These are phyloP conservation scores for Gallinago media DNA, from an alignment of 2,113 vertebrate species.

Conservation along the genomic window DNA sequence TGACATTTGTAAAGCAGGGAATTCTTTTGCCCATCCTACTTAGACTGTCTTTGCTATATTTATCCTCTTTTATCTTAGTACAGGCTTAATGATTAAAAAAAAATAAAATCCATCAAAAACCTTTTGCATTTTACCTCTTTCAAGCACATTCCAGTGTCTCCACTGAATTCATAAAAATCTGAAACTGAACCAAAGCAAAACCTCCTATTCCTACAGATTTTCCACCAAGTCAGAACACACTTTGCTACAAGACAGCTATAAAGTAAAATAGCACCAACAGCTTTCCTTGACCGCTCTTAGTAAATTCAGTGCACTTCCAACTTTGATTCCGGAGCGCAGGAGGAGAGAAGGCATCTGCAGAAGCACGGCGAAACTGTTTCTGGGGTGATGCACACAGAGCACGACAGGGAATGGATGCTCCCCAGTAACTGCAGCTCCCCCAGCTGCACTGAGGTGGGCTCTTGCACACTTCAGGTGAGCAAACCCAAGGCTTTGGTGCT, in stretches of 20 bases:
- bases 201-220: neutral
- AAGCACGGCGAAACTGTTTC: neutral
- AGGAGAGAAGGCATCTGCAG: neutral
- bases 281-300: neutral
- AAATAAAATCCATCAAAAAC: neutral
- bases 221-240: neutral
- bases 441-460: neutral
- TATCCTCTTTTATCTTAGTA: neutral
- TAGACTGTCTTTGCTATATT: neutral
- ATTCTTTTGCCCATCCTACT: neutral
- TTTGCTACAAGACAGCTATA: neutral
- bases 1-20: neutral
- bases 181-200: neutral
- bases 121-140: neutral
- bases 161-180: neutral
- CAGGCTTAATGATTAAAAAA: neutral
- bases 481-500: neutral
- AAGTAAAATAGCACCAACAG: neutral
- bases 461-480: neutral
- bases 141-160: neutral
- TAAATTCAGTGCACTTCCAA: neutral
- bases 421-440: neutral
- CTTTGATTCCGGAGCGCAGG: neutral
- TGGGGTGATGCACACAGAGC: accelerated
- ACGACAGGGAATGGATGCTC: accelerated